Percentiles rank a stretch among this genome's conserved stretches.
These are phyloP conservation scores for Beris chalybata DNA, from an alignment of 2,888 invertebrate species.

Conservation along the genomic window DNA sequence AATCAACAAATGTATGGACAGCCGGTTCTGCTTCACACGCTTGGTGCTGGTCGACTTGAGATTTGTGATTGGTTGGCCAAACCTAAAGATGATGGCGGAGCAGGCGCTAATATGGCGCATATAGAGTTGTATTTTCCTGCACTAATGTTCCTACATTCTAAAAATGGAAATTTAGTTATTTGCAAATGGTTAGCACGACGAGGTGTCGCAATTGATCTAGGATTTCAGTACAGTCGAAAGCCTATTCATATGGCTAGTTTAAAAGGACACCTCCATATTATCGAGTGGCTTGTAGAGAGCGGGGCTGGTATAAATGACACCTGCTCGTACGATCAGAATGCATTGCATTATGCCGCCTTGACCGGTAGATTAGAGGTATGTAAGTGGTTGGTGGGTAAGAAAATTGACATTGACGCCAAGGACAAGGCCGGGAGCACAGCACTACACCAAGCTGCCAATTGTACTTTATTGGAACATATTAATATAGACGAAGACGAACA, in stretches of 20 bases:
- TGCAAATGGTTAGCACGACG: background rate
- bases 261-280: background rate
- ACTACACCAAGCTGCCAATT: conserved; percentile 9
- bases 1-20: background rate
- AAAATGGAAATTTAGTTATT: conserved; percentile 2
- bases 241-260: background rate
- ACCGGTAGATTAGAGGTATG: background rate
- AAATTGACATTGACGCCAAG: background rate
- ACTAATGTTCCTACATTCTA: background rate
- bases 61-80: conserved; percentile 9
- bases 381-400: conserved; percentile 4
- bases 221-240: background rate
- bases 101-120: background rate
- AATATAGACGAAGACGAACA: background rate
- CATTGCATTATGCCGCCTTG: background rate
- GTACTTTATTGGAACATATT: background rate
- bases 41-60: background rate
- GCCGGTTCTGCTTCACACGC: background rate
- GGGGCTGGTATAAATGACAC: background rate
- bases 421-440: background rate
- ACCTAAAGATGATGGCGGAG: background rate
- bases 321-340: background rate
- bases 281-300: background rate
- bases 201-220: background rate
- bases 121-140: background rate